A percentile compares a stretch with the other conserved stretches of the same genome.
These are phyloP conservation scores for Lithobates pipiens DNA, from an alignment of 2,797 vertebrate genomes.

Conservation along the genomic window DNA sequence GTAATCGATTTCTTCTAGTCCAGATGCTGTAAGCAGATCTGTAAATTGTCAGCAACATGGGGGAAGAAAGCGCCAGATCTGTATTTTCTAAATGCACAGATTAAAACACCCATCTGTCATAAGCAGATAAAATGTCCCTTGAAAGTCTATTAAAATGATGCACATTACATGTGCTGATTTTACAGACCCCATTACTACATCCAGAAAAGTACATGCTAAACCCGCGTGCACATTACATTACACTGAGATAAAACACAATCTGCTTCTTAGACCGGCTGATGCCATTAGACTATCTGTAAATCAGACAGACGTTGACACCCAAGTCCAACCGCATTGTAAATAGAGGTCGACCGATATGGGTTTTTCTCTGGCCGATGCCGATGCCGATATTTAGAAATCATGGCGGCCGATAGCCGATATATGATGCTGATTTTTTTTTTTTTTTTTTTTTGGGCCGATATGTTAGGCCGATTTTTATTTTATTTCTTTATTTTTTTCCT, in stretches of 20 bases:
- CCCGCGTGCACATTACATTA: slow-evolving; percentile 10
- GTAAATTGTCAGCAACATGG: slow-evolving; percentile 19
- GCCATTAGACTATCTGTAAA: slow-evolving; percentile 11
- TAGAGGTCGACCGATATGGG: too few species aligned
- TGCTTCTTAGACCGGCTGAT: slow-evolving; percentile 6
- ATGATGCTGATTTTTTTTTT: too few species aligned
- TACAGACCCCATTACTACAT: slow-evolving; percentile 27
- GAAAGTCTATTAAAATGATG: slow-evolving; percentile 36
- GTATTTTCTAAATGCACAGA: slow-evolving; percentile 39
- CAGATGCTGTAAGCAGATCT: slow-evolving; percentile 28
- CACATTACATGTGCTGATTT: slow-evolving; percentile 5
- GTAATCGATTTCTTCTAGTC: neutral
- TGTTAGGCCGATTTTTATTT: too few species aligned
- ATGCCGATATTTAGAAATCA: too few species aligned
- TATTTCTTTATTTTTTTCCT: too few species aligned
- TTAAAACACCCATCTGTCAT: slow-evolving; percentile 37
- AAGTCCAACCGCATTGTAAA: neutral
- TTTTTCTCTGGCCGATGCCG: too few species aligned
- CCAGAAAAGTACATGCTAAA: slow-evolving; percentile 19
- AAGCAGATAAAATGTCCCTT: slow-evolving; percentile 49
- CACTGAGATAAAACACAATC: slow-evolving; percentile 34
- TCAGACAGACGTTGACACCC: slow-evolving; percentile 1
- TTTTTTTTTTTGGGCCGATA: too few species aligned
- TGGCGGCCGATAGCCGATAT: too few species aligned
- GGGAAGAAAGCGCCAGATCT: slow-evolving; percentile 5